Base-by-base conservation (phyloP, 1,140 invertebrate species). In the Diprion similis region DNA sequence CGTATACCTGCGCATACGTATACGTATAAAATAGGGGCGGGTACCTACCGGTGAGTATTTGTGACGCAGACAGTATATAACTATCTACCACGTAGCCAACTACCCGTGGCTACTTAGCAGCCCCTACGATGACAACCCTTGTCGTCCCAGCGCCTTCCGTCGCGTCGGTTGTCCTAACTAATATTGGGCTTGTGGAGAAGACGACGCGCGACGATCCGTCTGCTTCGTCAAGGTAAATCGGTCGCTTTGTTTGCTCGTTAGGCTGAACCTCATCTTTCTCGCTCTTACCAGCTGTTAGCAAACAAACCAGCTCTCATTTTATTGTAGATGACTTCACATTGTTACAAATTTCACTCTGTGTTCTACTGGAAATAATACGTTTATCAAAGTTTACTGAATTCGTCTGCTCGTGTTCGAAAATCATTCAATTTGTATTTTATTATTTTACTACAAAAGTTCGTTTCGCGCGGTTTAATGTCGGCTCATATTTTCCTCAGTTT, bases 41-140 rank as follows among this genome's bases (percentile, higher is more conserved):
- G 24, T 37, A 37, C 6, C 24, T 37, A 37, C 24, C 24, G 24
- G 24, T 37, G 24, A 6, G 24, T 37, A 59, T 59, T 59, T 6
- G 51, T 9, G 8, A 37, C 24, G 11, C 11, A 59, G 51, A 17
- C 11, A 9, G 51, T 15, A 4, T 4, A 13, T 59, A 59, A 59
- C 51, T 59, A 59, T 59, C 51, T 15, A 15, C 8, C n/a, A 59
- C n/a, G 6, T 59, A 17, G 51, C 51, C n/a, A 59, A 59, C 51
- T 59, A 59, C 51, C 51, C 51, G 11, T 17, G n/a, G 51, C 51
- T 59, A 59, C 51, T 59, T 59, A 59, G 51, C 51, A 59, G 51
- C 51, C 51, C 9, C 24, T 37, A 37, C 24, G 24, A 37, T 37
- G 51, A 59, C 51, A 17, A 59, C 51, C 51, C 51, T 59, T 17